Evolutionary conservation across 2,888 invertebrate species (phyloP), one percentile per base, ranked within the genome.

Genomic region (Oscheius sp.): DNA sequence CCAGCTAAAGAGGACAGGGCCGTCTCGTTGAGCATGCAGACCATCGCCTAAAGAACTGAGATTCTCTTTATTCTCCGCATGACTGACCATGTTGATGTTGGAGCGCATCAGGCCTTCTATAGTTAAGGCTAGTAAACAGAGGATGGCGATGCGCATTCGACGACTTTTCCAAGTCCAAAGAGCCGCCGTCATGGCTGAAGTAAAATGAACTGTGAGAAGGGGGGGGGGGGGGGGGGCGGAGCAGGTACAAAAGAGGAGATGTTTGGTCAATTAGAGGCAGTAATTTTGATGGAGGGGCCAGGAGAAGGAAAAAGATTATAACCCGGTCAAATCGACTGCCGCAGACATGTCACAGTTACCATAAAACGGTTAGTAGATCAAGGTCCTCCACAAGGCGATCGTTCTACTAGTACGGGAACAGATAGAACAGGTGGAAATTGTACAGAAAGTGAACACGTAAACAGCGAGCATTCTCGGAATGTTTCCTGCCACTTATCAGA

Each of bases 31-130:
- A 83, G 74, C 83, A 83, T 84, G 66, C 83, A 83, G 8, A 83
- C 81, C 76, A 82, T 78, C n/a, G 82, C 72, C 73, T 72, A 57
- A 8, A 44, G 20, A 24, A 20, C 2, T 28, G 36, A 72, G 63
- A 41, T 17, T 54, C 45, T 20, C n/a, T 28, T 28, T 8, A 17
- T 2, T 8, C 24, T 14, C 8, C 4, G 49, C 5, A 9, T 14
- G 38, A 69, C 75, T 45, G 12, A 78, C 84, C 83, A 84, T 84
- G 67, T 84, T 84, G 47, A 84, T 74, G 72, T 84, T 84, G 45
- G 79, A 79, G 26, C 85, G 72, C 84, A 85, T 85, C 17, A 85
- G 67, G 33, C 85, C 85, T 71, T 85, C 85, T 57, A 85, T 82
- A n/a, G 82, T 77, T 6, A 85, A 74, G 6, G 85, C 84, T n/a